These are phyloP conservation scores for Argyra leucocephala DNA, from an alignment of 2,888 invertebrate species.

Conservation along the genomic window DNA sequence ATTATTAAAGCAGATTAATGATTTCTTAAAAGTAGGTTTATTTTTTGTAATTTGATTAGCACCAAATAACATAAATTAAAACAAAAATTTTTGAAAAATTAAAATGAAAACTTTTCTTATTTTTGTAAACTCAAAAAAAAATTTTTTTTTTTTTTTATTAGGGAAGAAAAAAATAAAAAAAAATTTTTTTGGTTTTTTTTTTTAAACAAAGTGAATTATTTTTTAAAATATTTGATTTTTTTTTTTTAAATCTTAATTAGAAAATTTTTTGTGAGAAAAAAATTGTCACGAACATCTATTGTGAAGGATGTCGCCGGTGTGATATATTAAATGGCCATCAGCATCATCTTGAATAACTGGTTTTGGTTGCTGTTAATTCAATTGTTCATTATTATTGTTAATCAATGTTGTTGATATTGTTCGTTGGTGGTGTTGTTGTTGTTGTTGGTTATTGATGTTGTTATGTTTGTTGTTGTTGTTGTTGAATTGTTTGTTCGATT, in stretches of 20 bases:
- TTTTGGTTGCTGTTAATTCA: conserved; percentile 40
- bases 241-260: conserved; percentile 18
- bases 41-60: no score
- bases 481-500: no score
- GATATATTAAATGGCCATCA: conserved; percentile 99
- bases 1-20: no score
- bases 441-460: not conserved
- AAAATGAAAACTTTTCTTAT: not conserved
- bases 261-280: conserved; percentile 33
- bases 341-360: conserved; percentile 98
- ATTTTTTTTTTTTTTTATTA: not conserved
- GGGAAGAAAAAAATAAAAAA: no score
- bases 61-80: no score
- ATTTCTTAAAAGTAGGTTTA: no score
- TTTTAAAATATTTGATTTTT: conserved; percentile 13
- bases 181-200: no score
- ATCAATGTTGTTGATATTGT: conserved; percentile 16
- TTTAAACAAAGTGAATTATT: no score
- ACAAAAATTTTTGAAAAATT: not conserved
- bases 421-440: conserved; percentile 14
- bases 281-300: conserved; percentile 96
- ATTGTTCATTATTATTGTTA: no score
- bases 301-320: conserved; percentile 96
- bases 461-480: no score
- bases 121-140: not conserved